Conservation (phyloP, 2,113 vertebrate genomes). For the Hyaena hyaena region DNA sequence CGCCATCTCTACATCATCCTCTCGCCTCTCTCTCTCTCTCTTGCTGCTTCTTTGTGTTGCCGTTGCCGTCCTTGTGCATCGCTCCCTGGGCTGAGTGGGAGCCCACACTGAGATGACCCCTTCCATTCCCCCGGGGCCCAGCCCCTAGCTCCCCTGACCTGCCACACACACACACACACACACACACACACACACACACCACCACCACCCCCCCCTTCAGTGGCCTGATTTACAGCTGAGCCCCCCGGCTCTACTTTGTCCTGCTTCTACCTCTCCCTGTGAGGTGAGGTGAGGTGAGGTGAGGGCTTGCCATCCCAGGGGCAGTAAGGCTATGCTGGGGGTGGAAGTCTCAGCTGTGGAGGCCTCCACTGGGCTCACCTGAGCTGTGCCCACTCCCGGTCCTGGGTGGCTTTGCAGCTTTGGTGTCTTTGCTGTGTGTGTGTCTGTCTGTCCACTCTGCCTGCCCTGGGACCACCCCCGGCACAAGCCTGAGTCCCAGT, state of each 20-base stretch:
- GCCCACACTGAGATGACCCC: not conserved
- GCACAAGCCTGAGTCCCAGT: not conserved
- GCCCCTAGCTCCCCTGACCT: not conserved
- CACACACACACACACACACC: too few relatives aligned
- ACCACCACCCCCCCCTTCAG: too few relatives aligned
- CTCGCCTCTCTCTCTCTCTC: conserved; percentile 63
- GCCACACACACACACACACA: too few relatives aligned
- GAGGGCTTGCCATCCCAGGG: rapidly evolving
- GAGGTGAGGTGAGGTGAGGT: not conserved
- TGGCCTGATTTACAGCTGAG: not conserved
- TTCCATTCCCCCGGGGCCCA: not conserved
- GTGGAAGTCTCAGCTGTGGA: not conserved
- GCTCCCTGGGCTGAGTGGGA: not conserved
- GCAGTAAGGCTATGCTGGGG: not conserved
- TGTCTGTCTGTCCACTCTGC: conserved; percentile 51
- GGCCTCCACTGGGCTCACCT: not conserved
- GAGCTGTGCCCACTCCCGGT: not conserved
- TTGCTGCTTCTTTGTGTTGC: conserved; percentile 37
- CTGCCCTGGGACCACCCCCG: conserved; percentile 60
- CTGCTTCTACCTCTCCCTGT: not conserved
- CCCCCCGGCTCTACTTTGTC: not conserved
- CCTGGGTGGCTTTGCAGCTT: conserved; percentile 53
- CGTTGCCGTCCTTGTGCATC: not conserved
- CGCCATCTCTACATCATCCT: not conserved
- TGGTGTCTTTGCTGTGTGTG: conserved; percentile 1